Evolutionary conservation across 2,888 invertebrate genomes (phyloP), one percentile per base, ranked within the genome.

Genomic region (Stomorhina lunata): DNA sequence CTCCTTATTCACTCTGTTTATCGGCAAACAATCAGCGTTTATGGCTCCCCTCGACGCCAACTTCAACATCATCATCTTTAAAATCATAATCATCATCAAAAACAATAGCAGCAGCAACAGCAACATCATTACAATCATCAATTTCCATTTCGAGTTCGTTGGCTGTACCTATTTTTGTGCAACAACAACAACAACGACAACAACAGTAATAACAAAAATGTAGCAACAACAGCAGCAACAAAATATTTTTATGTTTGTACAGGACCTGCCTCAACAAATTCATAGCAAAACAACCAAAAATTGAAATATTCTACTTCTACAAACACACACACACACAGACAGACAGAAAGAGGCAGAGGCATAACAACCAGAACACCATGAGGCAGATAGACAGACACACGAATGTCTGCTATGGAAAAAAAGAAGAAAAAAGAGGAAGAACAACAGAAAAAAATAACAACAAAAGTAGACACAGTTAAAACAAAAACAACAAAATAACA

Each of bases 181-280:
- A 79, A 34, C 48, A 85, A 37, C 45, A 63, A 57, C 22, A 55
- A 53, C 50, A 61, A 15, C 32, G 84, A 3, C 12, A 12, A 17
- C n/a, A 43, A 29, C 2, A 55, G 29, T 3, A 15, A 9, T 0
- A 55, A 17, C 4, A 53, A 29, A 17, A 55, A 63, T n/a, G n/a
- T n/a, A n/a, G n/a, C n/a, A n/a, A 27, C 17, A 85, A 57, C 15
- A 68, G 5, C 37, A 69, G 43, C 40, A 76, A 76, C 34, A 61
- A 72, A 50, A 77, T 40, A 50, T 40, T 66, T 81, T 72, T 61
- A 55, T 78, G 75, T 79, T 71, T 82, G 85, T 87, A 87, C 89
- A 89, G 90, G 89, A 90, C 89, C 89, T 89, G 89, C 90, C 89
- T 89, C 89, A 89, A 89, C 88, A 89, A 86, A 82, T 85, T 87